Evolutionary conservation across 2,797 vertebrate genomes (phyloP).

Genomic region (Rousettus madagascariensis): DNA sequence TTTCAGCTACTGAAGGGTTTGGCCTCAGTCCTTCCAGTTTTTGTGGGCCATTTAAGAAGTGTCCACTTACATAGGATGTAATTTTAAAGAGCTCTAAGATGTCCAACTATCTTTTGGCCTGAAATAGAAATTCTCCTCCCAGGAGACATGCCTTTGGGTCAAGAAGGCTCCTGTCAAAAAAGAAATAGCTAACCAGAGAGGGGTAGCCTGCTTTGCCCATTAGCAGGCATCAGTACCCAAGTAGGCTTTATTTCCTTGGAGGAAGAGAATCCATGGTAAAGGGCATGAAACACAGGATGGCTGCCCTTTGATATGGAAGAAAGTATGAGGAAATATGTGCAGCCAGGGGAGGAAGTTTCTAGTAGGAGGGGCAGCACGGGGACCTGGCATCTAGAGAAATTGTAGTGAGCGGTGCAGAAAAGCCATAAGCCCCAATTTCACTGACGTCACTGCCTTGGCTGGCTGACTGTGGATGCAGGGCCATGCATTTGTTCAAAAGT

Average conservation of each 20-base stretch:
- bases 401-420: background rate
- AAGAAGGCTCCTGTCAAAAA: slow-evolving; percentile 12
- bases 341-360: background rate
- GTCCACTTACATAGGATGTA: slow-evolving; percentile 72
- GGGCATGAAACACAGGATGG: background rate
- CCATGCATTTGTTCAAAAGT: background rate
- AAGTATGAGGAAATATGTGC: background rate
- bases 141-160: background rate
- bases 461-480: background rate
- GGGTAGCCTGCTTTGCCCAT: background rate
- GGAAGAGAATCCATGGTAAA: background rate
- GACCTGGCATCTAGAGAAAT: background rate
- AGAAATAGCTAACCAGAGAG: background rate
- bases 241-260: background rate
- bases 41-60: slow-evolving; percentile 70
- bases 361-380: background rate
- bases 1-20: slow-evolving; percentile 68
- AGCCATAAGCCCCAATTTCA: background rate
- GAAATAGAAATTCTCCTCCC: slow-evolving; percentile 63
- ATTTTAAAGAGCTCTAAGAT: slow-evolving; percentile 69
- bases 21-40: slow-evolving; percentile 52
- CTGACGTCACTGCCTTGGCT: background rate
- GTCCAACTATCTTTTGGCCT: slow-evolving; percentile 35
- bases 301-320: background rate
- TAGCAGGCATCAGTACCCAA: background rate